Conservation (phyloP, 2,888 invertebrate genomes). For the Eupithecia insigniata region DNA sequence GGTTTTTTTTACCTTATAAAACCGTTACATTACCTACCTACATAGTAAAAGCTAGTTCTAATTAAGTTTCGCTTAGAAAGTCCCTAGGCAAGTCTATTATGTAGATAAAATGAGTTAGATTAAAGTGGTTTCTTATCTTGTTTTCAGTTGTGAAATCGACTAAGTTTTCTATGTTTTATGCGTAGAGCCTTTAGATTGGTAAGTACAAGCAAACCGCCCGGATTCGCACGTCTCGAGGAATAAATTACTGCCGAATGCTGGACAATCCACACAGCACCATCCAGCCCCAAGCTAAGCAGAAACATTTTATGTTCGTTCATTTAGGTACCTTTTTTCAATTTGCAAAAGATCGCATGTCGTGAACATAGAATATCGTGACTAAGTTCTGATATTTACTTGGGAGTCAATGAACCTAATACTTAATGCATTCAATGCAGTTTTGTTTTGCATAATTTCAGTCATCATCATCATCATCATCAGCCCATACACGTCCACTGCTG, state of each 20-base stretch:
- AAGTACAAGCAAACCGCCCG: background rate
- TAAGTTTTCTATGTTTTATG: conserved; percentile 1
- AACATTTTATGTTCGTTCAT: background rate
- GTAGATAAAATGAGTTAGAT: background rate
- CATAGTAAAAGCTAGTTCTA: background rate
- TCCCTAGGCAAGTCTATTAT: background rate
- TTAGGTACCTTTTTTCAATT: conserved; percentile 6
- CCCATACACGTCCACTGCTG: too few species aligned
- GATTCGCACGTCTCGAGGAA: background rate
- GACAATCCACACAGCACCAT: too few species aligned
- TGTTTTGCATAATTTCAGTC: conserved; percentile 33
- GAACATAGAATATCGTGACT: conserved; percentile 44
- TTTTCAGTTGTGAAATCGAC: background rate
- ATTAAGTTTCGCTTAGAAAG: conserved; percentile 8
- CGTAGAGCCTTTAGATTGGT: background rate
- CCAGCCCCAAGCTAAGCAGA: too few species aligned
- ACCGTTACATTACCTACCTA: background rate
- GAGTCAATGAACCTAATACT: conserved; percentile 52
- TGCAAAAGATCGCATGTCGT: conserved; percentile 43
- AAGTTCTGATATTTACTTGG: conserved; percentile 48
- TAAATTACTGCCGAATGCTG: too few species aligned
- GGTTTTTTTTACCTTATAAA: background rate
- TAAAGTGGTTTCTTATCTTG: conserved; percentile 1
- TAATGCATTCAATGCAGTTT: conserved; percentile 39
- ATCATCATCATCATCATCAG: too few species aligned